Evolutionary conservation across 2,888 invertebrate genomes (phyloP).

Genomic region (Ceramica pisi): DNA sequence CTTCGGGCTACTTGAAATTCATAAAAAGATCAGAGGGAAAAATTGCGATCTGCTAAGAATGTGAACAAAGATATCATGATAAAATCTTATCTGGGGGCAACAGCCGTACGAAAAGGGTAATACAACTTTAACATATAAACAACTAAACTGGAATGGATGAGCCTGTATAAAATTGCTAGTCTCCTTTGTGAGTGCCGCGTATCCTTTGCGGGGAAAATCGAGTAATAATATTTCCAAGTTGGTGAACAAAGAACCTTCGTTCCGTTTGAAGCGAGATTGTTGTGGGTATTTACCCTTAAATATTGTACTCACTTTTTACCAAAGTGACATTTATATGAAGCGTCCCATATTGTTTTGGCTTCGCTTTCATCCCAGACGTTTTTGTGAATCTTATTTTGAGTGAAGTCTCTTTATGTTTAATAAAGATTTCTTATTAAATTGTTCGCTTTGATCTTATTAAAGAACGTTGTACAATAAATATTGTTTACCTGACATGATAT

Average conservation of each 20-base stretch:
- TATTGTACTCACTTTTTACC: conserved; percentile 70
- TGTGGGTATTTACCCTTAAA: conserved; percentile 76
- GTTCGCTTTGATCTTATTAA: not conserved
- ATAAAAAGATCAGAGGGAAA: conserved; percentile 75
- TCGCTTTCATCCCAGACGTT: conserved; percentile 39
- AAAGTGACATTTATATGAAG: conserved; percentile 69
- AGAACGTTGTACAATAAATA: not conserved
- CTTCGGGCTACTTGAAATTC: conserved; percentile 74
- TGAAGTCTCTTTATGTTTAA: conserved; percentile 39
- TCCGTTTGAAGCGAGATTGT: conserved; percentile 78
- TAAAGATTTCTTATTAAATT: conserved; percentile 47
- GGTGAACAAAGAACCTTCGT: conserved; percentile 80
- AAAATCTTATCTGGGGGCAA: conserved; percentile 73
- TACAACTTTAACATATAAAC: conserved; percentile 80
- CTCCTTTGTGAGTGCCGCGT: conserved; percentile 74
- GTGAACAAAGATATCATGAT: conserved; percentile 72
- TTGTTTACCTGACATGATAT: not conserved
- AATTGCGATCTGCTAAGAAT: conserved; percentile 70
- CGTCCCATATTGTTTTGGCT: conserved; percentile 63
- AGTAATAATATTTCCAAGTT: conserved; percentile 87
- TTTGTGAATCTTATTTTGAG: conserved; percentile 48
- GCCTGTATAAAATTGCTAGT: conserved; percentile 79
- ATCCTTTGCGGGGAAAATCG: conserved; percentile 82
- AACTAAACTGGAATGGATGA: conserved; percentile 79
- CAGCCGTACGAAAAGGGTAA: conserved; percentile 77